Base-by-base conservation (phyloP, 2,797 vertebrate species). In the Anisognathus igniventris region DNA sequence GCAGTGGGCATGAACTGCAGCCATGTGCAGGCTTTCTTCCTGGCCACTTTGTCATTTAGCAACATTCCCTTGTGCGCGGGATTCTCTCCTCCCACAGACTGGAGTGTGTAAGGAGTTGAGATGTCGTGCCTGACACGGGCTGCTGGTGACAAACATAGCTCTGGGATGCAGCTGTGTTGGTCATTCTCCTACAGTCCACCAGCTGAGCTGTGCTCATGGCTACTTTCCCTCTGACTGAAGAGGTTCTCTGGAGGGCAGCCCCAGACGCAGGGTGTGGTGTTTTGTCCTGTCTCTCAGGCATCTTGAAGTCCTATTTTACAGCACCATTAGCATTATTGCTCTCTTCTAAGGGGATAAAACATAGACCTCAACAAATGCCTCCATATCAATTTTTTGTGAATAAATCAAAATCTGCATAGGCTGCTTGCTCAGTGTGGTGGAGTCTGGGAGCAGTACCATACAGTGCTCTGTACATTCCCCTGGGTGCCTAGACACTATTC, bases 301-400 rank as follows among this genome's bases (percentile, higher is more conserved):
- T 27, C 12, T 45, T 45, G 20, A 9, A 61, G 37, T 37, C 61
- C 33, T 64, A 9, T 33, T 3, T 31, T 42, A 22, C 31, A 28
- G 40, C 12, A 30, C 12, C 0, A 0, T 3, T 21, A 31, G 24
- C 3, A 1, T 25, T 16, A 60, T 39, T 33, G 25, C 27, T 28
- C 9, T 64, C 10, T 78, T 85, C 24, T 47, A 50, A 72, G 22
- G 17, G 13, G 25, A 57, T 47, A 31, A 92, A 60, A 50, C 10
- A 47, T 3, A 58, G 12, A 5, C 25, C 7, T 77, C 4, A 24
- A 58, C 24, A 40, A 31, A 17, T 14, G 3, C 3, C 4, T 82
- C 14, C 15, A 2, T n/a, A 60, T 22, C 10, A 58, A 30, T 35
- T 51, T 79, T 56, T 65, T 73, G 21, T 42, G 8, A 44, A 48